Base-by-base conservation (phyloP, 37 sponge, comb jelly and placozoan genomes). In the Dysidea cf. avara region DNA sequence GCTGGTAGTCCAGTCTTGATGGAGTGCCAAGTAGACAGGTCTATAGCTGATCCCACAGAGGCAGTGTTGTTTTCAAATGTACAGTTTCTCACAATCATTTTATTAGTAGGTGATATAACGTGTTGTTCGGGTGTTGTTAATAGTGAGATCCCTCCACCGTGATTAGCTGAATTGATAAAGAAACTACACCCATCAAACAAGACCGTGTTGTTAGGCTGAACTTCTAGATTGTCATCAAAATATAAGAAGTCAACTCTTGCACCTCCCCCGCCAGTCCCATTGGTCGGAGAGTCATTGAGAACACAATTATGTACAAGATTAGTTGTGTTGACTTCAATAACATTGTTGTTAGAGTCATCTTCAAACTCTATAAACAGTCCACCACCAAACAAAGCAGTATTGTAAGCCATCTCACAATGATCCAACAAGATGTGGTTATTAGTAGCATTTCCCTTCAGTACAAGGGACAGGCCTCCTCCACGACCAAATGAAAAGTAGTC, bases 341-440 rank as follows among this genome's bases (percentile, higher is more conserved):
- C 25, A 43, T 81, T 81, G 39, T 64, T 59, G 21, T 13, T 26
- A 17, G 60, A 35, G 0, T 5, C 24, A 33, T 81, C 81, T 31
- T 81, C 66, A 64, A 81, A 81, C 39, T 81, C 72, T 36, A 62
- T 62, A 49, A 81, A 72, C 34, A 81, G 21, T 36, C 81, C 81
- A 3, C 66, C 72, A n/a, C 81, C 81, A 72, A 72, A 81, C 39
- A 72, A 40, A 21, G 81, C 81, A 34, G 1, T 38, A 46, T 81
- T 81, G 54, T 50, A 16, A 17, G 28, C 12, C 26, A 81, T 64
- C 0, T 12, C 36, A 33, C 64, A 72, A 4, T 62, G 3, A 18
- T 47, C 32, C 5, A 81, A 26, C 2, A 21, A 4, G n/a, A 81
- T 21, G 2, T 0, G 22, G 64, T 64, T 81, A 25, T 48, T 52